Evolutionary conservation across 2,113 vertebrate genomes (phyloP).

Genomic region (Platysteira castanea): DNA sequence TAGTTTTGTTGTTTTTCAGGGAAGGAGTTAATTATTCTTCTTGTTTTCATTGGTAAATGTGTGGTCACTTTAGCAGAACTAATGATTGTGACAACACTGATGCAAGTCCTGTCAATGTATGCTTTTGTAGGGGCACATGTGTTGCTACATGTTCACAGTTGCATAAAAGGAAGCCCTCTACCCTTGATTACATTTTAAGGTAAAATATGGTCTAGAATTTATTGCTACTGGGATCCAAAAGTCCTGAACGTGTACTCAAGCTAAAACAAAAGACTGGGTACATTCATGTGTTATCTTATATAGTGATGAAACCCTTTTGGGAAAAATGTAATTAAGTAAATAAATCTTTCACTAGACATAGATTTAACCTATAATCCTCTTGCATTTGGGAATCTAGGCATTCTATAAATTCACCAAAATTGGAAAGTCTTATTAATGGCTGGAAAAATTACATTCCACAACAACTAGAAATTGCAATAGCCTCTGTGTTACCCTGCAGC

Average conservation of each 20-base stretch:
- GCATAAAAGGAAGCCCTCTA: background rate
- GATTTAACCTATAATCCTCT: background rate
- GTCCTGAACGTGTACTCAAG: background rate
- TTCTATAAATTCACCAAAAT: background rate
- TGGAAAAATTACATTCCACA: background rate
- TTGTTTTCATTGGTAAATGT: background rate
- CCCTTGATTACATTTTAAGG: background rate
- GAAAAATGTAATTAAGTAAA: background rate
- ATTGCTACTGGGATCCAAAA: background rate
- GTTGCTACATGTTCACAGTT: background rate
- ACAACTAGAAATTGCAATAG: background rate
- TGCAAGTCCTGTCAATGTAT: background rate
- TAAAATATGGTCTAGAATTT: background rate
- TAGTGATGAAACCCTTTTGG: background rate
- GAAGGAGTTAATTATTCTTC: background rate
- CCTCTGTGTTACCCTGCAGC: background rate
- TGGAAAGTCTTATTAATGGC: background rate
- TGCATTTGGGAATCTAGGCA: background rate
- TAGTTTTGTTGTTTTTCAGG: background rate
- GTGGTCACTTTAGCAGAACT: background rate
- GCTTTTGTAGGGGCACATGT: fast-evolving
- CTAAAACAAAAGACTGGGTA: background rate
- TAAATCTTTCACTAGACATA: conserved; percentile 6
- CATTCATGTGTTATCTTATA: background rate
- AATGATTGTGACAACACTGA: background rate